A percentile compares a stretch with the other conserved stretches of the same genome.
These are phyloP conservation scores for Masnerella sp. DNA, from an alignment of 2,888 invertebrate species.

Conservation along the genomic window DNA sequence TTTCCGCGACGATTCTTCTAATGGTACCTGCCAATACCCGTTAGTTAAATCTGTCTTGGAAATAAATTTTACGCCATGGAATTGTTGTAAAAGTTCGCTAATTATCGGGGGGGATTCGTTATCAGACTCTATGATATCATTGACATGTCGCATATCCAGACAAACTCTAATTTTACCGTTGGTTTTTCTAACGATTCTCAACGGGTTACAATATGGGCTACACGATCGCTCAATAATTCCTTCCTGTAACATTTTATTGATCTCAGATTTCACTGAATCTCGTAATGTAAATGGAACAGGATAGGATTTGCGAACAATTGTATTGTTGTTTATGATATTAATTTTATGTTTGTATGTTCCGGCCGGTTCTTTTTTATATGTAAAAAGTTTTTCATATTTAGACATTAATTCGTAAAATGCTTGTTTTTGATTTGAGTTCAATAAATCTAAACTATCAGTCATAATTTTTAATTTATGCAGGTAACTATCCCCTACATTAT, in stretches of 20 bases:
- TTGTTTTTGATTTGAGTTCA: conserved; percentile 2
- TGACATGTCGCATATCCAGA: not conserved
- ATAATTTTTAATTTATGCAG: not conserved
- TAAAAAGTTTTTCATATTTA: conserved; percentile 36
- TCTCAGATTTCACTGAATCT: not conserved
- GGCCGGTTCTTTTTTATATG: conserved; percentile 3
- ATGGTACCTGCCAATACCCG: conserved; percentile 6
- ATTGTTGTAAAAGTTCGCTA: not conserved
- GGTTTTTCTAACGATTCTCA: not conserved
- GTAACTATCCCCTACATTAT: conserved; percentile 5
- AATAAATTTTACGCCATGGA: not conserved
- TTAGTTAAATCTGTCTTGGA: not conserved
- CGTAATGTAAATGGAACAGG: not conserved
- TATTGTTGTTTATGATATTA: not conserved
- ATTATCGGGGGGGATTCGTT: conserved; percentile 2
- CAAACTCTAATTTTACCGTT: not conserved
- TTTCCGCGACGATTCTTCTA: not conserved
- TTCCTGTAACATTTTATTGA: not conserved
- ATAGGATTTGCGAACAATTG: not conserved
- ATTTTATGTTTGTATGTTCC: conserved; percentile 1
- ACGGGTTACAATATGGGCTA: not conserved
- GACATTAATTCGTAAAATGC: conserved; percentile 17
- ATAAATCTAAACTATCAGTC: not conserved
- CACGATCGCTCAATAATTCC: not conserved
- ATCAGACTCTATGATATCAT: not conserved